phyloP scores from a whole-genome alignment of 1,140 invertebrate species.

The Elysia chlorotica region DNA sequence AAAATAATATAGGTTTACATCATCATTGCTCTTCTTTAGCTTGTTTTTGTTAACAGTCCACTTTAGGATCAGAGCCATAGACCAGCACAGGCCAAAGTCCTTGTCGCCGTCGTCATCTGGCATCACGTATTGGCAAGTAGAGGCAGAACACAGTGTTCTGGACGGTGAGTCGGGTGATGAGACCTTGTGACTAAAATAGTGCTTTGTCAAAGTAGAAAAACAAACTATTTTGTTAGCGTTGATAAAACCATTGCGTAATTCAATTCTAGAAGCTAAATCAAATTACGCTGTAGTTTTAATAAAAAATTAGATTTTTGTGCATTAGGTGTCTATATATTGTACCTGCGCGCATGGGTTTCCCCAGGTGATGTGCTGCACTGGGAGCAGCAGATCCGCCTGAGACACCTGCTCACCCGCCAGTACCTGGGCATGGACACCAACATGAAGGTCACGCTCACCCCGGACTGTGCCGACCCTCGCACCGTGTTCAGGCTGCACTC shows the following conservation, averaged over 20 bases:
- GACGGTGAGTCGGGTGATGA: constrained; percentile 60
- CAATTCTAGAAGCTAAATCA: no score
- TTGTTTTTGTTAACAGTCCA: constrained; percentile 51
- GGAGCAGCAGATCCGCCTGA: constrained; percentile 61
- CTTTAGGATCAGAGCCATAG: constrained; percentile 60
- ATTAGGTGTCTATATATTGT: neutral
- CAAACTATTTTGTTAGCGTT: no score
- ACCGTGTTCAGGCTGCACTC: constrained; percentile 61
- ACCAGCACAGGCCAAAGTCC: constrained; percentile 57
- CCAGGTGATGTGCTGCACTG: constrained; percentile 58
- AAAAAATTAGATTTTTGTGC: neutral
- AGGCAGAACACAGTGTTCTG: constrained; percentile 58
- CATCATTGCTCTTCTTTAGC: no score
- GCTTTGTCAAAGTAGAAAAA: neutral
- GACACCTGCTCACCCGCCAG: constrained; percentile 58
- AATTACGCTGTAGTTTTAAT: no score
- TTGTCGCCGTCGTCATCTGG: constrained; percentile 58
- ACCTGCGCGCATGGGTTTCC: constrained; percentile 2
- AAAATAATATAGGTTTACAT: no score
- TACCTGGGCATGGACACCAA: constrained; percentile 58
- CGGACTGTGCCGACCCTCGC: constrained; percentile 55
- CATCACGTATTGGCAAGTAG: constrained; percentile 62
- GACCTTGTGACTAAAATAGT: no score
- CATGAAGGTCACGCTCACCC: constrained; percentile 50
- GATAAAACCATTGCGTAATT: no score